Evolutionary conservation across 2,797 vertebrate genomes (phyloP).

Genomic region (Syndactyla subalaris): DNA sequence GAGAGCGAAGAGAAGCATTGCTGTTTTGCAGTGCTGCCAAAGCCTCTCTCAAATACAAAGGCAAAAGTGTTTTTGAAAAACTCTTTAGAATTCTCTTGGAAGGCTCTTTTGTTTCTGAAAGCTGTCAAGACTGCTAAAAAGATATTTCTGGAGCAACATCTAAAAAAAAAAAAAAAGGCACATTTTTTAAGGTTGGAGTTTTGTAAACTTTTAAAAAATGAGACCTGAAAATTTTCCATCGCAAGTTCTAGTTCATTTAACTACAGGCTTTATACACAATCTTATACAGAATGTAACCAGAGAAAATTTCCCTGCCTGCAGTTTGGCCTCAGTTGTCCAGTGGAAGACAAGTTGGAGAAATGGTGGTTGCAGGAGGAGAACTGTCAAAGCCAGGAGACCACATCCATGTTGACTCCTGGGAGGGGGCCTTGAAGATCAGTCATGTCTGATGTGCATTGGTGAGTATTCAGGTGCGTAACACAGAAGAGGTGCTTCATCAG

Average conservation of each 20-base stretch:
- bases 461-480: background rate
- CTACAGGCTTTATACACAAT: background rate
- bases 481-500: fast-evolving
- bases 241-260: background rate
- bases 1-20: background rate
- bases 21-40: slow-evolving; percentile 51
- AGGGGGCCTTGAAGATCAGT: background rate
- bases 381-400: background rate
- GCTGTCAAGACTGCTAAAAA: slow-evolving; percentile 55
- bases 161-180: background rate
- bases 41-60: slow-evolving; percentile 53
- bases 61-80: slow-evolving; percentile 46
- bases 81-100: slow-evolving; percentile 49
- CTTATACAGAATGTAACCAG: background rate
- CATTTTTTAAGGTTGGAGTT: background rate
- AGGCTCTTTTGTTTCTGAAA: slow-evolving; percentile 61
- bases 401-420: background rate
- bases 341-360: background rate
- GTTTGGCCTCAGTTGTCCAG: fast-evolving
- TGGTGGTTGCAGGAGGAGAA: background rate
- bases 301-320: background rate
- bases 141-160: slow-evolving; percentile 39
- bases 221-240: slow-evolving; percentile 16
- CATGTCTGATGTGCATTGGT: fast-evolving
- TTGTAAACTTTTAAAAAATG: background rate